phyloP scores from a whole-genome alignment of 2,113 vertebrate genomes.

The Otocyon megalotis region DNA sequence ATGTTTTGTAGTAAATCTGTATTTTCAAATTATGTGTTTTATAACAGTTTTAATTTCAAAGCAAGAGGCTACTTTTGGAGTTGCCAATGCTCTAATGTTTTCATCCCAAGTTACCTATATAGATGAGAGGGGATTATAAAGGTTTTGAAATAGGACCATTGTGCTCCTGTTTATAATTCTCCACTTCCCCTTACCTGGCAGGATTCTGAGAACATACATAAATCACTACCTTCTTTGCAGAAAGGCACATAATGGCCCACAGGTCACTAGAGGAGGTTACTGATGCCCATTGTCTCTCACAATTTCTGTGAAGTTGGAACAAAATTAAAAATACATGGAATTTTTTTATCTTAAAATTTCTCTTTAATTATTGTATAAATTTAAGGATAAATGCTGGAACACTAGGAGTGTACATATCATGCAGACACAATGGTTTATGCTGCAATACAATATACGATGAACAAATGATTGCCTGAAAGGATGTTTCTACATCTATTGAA shows the following conservation, averaged over 20 bases:
- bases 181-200: not conserved
- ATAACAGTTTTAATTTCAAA: not conserved
- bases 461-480: not conserved
- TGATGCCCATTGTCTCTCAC: not conserved
- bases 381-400: not conserved
- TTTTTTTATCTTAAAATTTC: not conserved
- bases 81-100: not conserved
- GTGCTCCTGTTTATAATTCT: not conserved
- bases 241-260: not conserved
- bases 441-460: not conserved
- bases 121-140: not conserved
- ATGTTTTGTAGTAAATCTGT: not conserved
- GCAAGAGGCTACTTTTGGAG: not conserved
- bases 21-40: not conserved
- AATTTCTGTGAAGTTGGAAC: not conserved
- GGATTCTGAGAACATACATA: not conserved
- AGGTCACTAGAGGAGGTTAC: not conserved
- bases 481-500: not conserved
- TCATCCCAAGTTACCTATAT: not conserved
- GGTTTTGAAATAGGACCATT: not conserved
- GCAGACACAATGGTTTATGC: not conserved
- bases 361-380: not conserved
- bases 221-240: not conserved
- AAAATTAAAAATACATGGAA: not conserved
- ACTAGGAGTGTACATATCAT: not conserved